A percentile compares a stretch with the other conserved stretches of the same genome.
Conservation (phyloP, 2,888 invertebrate genomes). For the Apotomis turbidana region DNA sequence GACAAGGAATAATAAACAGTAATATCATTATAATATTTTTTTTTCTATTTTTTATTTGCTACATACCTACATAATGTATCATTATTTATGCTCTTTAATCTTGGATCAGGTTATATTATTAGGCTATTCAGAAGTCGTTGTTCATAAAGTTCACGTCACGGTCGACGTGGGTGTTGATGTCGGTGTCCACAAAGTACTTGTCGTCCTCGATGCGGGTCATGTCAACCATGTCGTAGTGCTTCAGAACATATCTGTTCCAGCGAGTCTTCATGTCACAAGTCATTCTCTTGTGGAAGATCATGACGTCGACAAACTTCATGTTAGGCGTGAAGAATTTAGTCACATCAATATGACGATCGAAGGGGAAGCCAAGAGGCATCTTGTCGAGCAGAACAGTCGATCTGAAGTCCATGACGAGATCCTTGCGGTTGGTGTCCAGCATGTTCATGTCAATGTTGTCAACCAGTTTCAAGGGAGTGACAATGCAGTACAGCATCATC, state of each 20-base stretch:
- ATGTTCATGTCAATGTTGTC: slow-evolving; percentile 67
- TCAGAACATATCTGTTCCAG: slow-evolving; percentile 71
- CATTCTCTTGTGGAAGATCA: slow-evolving; percentile 85
- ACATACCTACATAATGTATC: neutral
- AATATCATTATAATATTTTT: neutral
- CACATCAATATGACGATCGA: slow-evolving; percentile 86
- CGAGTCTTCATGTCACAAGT: slow-evolving; percentile 74
- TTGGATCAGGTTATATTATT: neutral
- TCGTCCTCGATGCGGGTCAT: slow-evolving; percentile 59
- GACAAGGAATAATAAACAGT: too few species aligned
- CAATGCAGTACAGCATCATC: slow-evolving; percentile 85
- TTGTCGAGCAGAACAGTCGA: slow-evolving; percentile 81
- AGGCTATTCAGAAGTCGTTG: slow-evolving; percentile 45
- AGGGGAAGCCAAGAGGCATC: slow-evolving; percentile 88
- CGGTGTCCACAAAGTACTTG: slow-evolving; percentile 62
- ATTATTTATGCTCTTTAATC: neutral
- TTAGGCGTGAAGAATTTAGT: slow-evolving; percentile 86
- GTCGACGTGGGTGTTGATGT: slow-evolving; percentile 53
- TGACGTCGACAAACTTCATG: slow-evolving; percentile 86
- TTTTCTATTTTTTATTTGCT: neutral
- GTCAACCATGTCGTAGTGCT: slow-evolving; percentile 63
- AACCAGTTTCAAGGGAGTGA: slow-evolving; percentile 80
- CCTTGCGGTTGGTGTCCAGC: slow-evolving; percentile 76
- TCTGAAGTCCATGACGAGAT: slow-evolving; percentile 69
- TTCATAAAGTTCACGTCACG: slow-evolving; percentile 45